Base-by-base conservation (phyloP, 2,113 vertebrate species). In the Brachyistius frenatus region DNA sequence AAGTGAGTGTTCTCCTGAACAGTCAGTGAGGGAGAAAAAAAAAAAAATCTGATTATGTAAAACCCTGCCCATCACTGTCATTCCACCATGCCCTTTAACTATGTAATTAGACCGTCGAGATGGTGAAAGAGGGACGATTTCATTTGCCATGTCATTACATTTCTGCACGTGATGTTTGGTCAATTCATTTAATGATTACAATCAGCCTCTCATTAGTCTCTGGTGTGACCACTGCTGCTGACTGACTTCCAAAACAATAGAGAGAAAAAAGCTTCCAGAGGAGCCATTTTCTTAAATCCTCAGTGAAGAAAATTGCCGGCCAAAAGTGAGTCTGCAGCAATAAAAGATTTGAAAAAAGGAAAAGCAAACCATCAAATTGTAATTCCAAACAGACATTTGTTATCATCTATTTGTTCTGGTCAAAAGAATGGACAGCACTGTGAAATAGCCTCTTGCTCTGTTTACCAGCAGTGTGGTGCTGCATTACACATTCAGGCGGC, bases 141-240 rank as follows among this genome's bases (percentile, higher is more conserved):
- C 81, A 91, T 93, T 92, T 87, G 83, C 81, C 47, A 69, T 88
- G 88, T 84, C 79, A 85, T 92, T 88, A 91, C 72, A 84, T 88
- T 91, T 90, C 77, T 80, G 84, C 70, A 62, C 82, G 84, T 85
- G 77, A 80, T 87, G 80, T 93, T 86, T 75, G 84, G 83, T 86
- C 86, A 92, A 83, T 91, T 92, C 72, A 91, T 93, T 92, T 92
- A 87, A 93, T 90, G 90, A 91, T 88, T 88, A 88, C 77, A 61
- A 89, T 85, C 84, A 73, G 71, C 55, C 63, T 70, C 78, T 87
- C 73, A 84, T 86, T 86, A 82, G 71, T 73, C 78, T 60, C 46
- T 37, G 67, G 74, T 71, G 83, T 76, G 72, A 78, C 79, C 63
- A 47, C 71, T 58, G 80, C 62, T 61, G 78, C 75, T 46, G 35